These are phyloP conservation scores for Ophiodon elongatus DNA, from an alignment of 2,113 vertebrate genomes.

Conservation along the genomic window DNA sequence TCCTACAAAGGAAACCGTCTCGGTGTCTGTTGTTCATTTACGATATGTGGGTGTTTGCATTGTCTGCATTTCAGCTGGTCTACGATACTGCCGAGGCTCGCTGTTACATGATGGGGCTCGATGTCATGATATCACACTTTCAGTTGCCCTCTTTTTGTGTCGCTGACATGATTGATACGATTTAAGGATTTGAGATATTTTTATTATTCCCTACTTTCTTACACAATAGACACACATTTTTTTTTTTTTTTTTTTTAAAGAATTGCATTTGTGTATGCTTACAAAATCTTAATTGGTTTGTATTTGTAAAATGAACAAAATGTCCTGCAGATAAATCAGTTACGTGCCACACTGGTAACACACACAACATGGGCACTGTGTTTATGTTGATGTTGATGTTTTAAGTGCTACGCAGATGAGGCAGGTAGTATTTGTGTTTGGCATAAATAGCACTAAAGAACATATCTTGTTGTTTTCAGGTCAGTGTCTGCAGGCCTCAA, in stretches of 20 bases:
- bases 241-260: neutral
- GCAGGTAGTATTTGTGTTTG: neutral
- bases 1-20: constrained; percentile 17
- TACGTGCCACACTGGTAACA: neutral
- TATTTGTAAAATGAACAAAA: neutral
- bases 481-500: constrained; percentile 91
- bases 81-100: constrained; percentile 3
- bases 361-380: neutral
- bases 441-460: neutral
- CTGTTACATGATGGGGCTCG: constrained; percentile 19
- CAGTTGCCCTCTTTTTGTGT: neutral
- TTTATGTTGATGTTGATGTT: constrained; percentile 4
- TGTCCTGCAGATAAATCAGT: neutral
- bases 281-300: neutral
- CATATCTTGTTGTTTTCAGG: constrained; percentile 79
- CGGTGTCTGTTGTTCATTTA: constrained; percentile 38
- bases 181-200: neutral
- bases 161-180: neutral
- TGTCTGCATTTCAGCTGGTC: constrained; percentile 45
- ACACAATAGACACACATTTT: neutral
- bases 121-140: constrained; percentile 14
- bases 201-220: neutral
- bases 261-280: neutral
- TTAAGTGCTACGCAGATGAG: neutral
- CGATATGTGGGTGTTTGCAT: constrained; percentile 47